Percentiles rank a stretch among this genome's conserved stretches.
Conservation (phyloP, 2,888 invertebrate species). For the Macrosoma leucophasiata region DNA sequence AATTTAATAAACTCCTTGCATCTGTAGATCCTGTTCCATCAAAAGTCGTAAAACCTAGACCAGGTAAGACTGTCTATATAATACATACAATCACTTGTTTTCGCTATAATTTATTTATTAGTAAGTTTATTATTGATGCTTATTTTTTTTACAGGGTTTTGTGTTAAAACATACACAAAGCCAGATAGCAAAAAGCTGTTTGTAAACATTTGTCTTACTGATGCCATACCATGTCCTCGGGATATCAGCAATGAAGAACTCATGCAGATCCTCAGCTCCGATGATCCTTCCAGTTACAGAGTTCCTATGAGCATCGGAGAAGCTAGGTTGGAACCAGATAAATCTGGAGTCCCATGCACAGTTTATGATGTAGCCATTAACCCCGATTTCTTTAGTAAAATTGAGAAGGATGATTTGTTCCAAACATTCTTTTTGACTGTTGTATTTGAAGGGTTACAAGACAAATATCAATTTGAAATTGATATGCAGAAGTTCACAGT, state of each 20-base stretch:
- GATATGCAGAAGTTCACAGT: slow-evolving; percentile 79
- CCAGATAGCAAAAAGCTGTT: slow-evolving; percentile 84
- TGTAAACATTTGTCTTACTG: slow-evolving; percentile 89
- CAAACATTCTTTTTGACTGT: slow-evolving; percentile 87
- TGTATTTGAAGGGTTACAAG: slow-evolving; percentile 82
- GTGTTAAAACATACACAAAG: slow-evolving; percentile 83
- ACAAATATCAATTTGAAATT: slow-evolving; percentile 85
- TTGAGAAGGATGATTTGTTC: slow-evolving; percentile 81
- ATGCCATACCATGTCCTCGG: slow-evolving; percentile 82
- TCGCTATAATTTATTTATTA: background rate
- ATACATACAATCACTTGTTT: too few relatives aligned
- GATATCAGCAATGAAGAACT: slow-evolving; percentile 84
- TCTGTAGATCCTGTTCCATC: slow-evolving; percentile 68
- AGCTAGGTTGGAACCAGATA: slow-evolving; percentile 85
- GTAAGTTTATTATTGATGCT: background rate
- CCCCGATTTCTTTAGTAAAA: slow-evolving; percentile 84
- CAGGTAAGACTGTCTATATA: slow-evolving; percentile 80
- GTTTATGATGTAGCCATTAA: slow-evolving; percentile 91
- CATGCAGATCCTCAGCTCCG: slow-evolving; percentile 79
- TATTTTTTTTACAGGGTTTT: slow-evolving; percentile 77
- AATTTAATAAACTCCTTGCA: slow-evolving; percentile 75
- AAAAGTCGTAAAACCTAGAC: slow-evolving; percentile 79
- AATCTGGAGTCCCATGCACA: slow-evolving; percentile 81
- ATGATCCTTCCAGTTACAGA: slow-evolving; percentile 82
- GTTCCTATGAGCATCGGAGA: slow-evolving; percentile 95